Conservation (phyloP, 1,140 invertebrate species). For the Sycophila sp. region DNA sequence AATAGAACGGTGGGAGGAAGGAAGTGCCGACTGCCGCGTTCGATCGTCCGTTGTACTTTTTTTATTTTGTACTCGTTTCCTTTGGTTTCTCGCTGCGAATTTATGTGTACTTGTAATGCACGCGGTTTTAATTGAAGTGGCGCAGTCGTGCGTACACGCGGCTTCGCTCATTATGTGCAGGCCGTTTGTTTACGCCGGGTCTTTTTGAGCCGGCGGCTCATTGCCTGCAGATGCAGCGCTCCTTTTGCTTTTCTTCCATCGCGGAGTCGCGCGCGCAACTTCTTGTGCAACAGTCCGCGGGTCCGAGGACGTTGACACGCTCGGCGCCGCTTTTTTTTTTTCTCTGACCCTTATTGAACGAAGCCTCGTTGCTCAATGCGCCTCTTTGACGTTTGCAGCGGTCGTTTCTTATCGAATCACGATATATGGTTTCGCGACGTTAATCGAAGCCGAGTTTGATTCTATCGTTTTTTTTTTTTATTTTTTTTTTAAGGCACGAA, state of each 20-base stretch:
- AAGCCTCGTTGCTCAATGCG: too few relatives aligned
- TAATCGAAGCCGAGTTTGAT: too few relatives aligned
- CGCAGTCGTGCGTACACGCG: background rate
- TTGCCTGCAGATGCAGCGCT: constrained; percentile 8
- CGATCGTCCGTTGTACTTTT: background rate
- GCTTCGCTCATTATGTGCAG: constrained; percentile 4
- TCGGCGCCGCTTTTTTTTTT: too few relatives aligned
- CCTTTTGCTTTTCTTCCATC: too few relatives aligned
- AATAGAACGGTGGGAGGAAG: background rate
- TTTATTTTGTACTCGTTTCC: background rate
- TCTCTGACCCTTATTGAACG: too few relatives aligned
- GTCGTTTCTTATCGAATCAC: too few relatives aligned
- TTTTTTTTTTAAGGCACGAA: too few relatives aligned
- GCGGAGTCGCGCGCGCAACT: too few relatives aligned
- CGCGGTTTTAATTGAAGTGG: constrained; percentile 9
- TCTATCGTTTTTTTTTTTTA: too few relatives aligned
- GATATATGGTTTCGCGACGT: too few relatives aligned
- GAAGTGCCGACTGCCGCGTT: background rate
- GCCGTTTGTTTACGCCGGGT: constrained; percentile 23
- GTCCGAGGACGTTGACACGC: constrained; percentile 17
- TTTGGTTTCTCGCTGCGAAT: background rate
- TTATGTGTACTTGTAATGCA: background rate
- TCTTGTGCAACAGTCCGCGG: too few relatives aligned
- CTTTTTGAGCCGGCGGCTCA: background rate
- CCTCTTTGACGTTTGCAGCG: too few relatives aligned